Evolutionary conservation across 2,113 vertebrate genomes (phyloP), one percentile per base, ranked within the genome.

Genomic region (Zosterops pallidus): DNA sequence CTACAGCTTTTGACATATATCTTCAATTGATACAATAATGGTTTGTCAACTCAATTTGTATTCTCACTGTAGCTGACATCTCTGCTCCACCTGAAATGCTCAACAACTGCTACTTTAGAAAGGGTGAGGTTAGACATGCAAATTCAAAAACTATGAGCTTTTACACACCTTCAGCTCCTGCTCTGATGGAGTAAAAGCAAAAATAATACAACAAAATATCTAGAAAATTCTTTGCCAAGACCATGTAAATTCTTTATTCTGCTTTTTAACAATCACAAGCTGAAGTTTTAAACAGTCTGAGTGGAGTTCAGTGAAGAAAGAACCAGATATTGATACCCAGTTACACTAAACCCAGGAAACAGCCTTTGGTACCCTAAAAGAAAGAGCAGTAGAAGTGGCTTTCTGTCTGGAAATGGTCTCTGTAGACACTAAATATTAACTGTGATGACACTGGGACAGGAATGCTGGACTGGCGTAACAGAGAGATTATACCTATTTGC

Each of bases 391-490:
- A 75, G 20, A 76, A 67, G 50, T 11, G 7, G 22, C 81, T 56
- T 92, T 62, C 50, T 84, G 57, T 11, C 35, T 23, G 10, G 64
- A 90, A 77, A 52, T 6, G 6, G 26, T 23, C n/a, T 41, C 37
- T 37, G 17, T 3, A 46, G 35, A 55, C 26, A 72, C n/a, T 49
- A 77, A 78, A n/a, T 6, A 19, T 57, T 13, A 70, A 26, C 14
- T 44, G 9, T 18, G 44, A 2, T 26, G 72, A 64, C 12, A 46
- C 9, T 74, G 60, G 16, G n/a, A 78, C 33, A 63, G 21, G 22
- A 64, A 55, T 0, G 1, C 2, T 37, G 57, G 28, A 46, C 25
- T 59, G 17, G 29, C 12, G 1, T 16, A 62, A 25, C 11, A 67
- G 25, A 68, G 16, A 1, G 1, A 49, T 75, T 53, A 25, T 3